phyloP scores from a whole-genome alignment of 2,888 invertebrate genomes.

The Drosophila formosana region DNA sequence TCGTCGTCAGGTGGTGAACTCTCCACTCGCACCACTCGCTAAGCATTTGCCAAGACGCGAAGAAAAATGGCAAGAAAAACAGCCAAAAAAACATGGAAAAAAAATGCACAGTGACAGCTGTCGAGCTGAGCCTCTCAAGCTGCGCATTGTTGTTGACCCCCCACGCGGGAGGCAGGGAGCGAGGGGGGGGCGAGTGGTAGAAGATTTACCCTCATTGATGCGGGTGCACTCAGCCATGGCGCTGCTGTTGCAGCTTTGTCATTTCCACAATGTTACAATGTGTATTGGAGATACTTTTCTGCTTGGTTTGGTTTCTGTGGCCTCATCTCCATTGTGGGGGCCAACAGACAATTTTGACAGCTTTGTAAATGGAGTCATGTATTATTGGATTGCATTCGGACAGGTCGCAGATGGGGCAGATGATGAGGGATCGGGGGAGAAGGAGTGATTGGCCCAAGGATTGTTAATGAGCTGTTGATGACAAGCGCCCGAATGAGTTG shows the following conservation, averaged over 20 bases:
- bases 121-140: constrained; percentile 29
- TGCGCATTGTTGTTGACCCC: constrained; percentile 29
- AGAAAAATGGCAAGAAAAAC: not conserved
- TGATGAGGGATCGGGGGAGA: not conserved
- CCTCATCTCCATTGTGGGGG: constrained; percentile 30
- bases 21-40: constrained; percentile 23
- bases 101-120: constrained; percentile 39
- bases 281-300: constrained; percentile 62
- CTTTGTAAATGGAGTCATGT: constrained; percentile 44
- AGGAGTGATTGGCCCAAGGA: constrained; percentile 28
- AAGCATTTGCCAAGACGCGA: constrained; percentile 2
- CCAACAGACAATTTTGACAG: constrained; percentile 55
- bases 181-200: constrained; percentile 1
- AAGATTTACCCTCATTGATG: constrained; percentile 38
- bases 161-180: not conserved
- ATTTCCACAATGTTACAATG: constrained; percentile 37
- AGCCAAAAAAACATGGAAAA: constrained; percentile 8
- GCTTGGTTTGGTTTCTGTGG: constrained; percentile 61
- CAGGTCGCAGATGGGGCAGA: not conserved
- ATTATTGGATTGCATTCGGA: constrained; percentile 32
- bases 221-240: constrained; percentile 57
- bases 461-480: constrained; percentile 59
- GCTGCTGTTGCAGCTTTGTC: constrained; percentile 41
- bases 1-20: constrained; percentile 27
- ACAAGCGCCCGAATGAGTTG: constrained; percentile 25